A percentile compares a stretch with the other conserved stretches of the same genome.
These are phyloP conservation scores for Amphiprion ocellaris DNA, from an alignment of 2,113 vertebrate genomes.

Conservation along the genomic window DNA sequence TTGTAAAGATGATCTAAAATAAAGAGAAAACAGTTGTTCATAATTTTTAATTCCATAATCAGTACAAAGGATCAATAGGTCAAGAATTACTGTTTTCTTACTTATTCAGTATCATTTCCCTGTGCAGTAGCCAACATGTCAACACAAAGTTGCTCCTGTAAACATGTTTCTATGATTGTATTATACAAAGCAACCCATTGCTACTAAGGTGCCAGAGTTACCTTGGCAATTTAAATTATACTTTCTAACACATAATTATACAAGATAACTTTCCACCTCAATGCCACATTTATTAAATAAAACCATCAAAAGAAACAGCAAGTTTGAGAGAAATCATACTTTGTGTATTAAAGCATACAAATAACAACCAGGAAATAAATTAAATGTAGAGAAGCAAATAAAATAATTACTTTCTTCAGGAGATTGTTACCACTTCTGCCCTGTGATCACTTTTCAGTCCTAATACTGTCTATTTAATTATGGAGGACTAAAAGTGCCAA, in stretches of 20 bases:
- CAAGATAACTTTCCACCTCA: neutral
- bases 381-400: neutral
- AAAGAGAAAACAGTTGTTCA: neutral
- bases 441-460: neutral
- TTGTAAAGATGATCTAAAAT: neutral
- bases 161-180: neutral
- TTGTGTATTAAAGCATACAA: neutral
- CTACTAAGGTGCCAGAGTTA: neutral
- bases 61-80: slow-evolving; percentile 1
- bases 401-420: neutral
- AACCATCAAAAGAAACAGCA: neutral
- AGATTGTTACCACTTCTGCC: neutral
- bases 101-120: neutral
- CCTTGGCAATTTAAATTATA: slow-evolving; percentile 20
- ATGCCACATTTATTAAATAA: neutral
- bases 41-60: slow-evolving; percentile 1
- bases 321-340: neutral
- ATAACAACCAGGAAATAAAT: neutral
- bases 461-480: neutral
- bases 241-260: neutral
- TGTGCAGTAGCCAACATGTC: neutral
- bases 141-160: neutral
- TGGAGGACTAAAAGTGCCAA: too few species aligned
- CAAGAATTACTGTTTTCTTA: neutral
- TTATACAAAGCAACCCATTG: neutral